Evolutionary conservation across 2,797 vertebrate species (phyloP).

Genomic region (Brotula barbata): DNA sequence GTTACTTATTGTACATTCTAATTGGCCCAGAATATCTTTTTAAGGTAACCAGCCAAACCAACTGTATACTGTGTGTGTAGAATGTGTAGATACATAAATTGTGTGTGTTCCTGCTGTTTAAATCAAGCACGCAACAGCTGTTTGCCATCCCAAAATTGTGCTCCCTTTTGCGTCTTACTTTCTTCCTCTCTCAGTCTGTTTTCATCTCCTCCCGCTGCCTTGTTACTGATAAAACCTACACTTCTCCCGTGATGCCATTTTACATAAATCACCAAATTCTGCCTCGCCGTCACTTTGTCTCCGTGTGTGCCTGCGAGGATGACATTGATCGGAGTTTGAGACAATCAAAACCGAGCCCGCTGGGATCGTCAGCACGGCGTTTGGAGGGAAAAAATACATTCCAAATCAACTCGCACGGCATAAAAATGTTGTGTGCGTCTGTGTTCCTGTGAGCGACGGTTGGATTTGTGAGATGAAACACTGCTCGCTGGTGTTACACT

Average conservation of each 20-base stretch:
- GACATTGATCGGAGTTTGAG: constrained; percentile 20
- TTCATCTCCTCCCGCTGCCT: constrained; percentile 6
- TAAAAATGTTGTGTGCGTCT: too few species aligned
- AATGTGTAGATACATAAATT: too few species aligned
- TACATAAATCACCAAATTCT: constrained; percentile 41
- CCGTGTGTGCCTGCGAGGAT: constrained; percentile 16
- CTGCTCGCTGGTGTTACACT: constrained; percentile 8
- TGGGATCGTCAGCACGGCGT: constrained; percentile 8
- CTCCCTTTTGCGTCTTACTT: too few species aligned
- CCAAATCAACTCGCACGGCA: constrained; percentile 29
- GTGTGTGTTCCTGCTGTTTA: constrained; percentile 5
- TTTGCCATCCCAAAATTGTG: constrained; percentile 24
- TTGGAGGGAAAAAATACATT: constrained; percentile 1
- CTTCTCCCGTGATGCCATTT: constrained; percentile 14
- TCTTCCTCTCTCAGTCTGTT: background rate
- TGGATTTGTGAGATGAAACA: constrained; percentile 6
- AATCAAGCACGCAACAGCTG: constrained; percentile 12
- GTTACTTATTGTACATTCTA: too few species aligned
- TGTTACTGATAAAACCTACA: constrained; percentile 1
- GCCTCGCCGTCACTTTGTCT: constrained; percentile 6
- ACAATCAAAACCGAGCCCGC: constrained; percentile 18
- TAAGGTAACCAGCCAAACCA: too few species aligned
- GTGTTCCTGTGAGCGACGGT: too few species aligned
- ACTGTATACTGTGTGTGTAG: too few species aligned
- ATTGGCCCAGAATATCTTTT: too few species aligned